Evolutionary conservation across 1,140 invertebrate species (phyloP).

Genomic region (Papilio dardanus): DNA sequence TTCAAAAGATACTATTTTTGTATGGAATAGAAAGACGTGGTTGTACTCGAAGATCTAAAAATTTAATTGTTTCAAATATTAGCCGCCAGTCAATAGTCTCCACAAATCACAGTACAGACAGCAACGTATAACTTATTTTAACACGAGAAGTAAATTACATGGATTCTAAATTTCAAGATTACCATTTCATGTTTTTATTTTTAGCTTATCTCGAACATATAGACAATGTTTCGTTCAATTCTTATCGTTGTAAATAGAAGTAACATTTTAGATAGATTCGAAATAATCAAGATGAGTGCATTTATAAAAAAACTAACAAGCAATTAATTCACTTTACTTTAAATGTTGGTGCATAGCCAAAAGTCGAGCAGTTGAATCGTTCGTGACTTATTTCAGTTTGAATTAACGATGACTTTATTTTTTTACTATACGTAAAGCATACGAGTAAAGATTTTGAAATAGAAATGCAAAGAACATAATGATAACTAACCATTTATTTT

Average conservation of each 20-base stretch:
- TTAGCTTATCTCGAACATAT: background rate
- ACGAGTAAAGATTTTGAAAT: background rate
- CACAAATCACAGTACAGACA: too few relatives aligned
- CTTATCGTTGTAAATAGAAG: background rate
- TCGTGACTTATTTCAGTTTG: background rate
- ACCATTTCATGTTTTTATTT: too few relatives aligned
- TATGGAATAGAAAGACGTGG: too few relatives aligned
- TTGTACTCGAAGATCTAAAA: too few relatives aligned
- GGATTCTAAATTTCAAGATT: too few relatives aligned
- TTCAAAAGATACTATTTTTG: too few relatives aligned
- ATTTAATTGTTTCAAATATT: background rate
- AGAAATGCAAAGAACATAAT: background rate
- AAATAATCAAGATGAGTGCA: conserved; percentile 1
- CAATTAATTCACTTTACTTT: conserved; percentile 3
- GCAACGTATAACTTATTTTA: too few relatives aligned
- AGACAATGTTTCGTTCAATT: background rate
- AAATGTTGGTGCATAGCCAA: background rate
- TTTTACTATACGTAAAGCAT: background rate
- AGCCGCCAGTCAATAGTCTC: too few relatives aligned
- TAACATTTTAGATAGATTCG: background rate
- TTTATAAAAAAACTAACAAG: conserved; percentile 11
- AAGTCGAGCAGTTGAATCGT: background rate
- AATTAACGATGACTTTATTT: conserved; percentile 1
- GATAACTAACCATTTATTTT: background rate
- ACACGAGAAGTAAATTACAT: too few relatives aligned